Evolutionary conservation across 2,888 invertebrate species (phyloP), one percentile per base, ranked within the genome.

Genomic region (Neria commutata): DNA sequence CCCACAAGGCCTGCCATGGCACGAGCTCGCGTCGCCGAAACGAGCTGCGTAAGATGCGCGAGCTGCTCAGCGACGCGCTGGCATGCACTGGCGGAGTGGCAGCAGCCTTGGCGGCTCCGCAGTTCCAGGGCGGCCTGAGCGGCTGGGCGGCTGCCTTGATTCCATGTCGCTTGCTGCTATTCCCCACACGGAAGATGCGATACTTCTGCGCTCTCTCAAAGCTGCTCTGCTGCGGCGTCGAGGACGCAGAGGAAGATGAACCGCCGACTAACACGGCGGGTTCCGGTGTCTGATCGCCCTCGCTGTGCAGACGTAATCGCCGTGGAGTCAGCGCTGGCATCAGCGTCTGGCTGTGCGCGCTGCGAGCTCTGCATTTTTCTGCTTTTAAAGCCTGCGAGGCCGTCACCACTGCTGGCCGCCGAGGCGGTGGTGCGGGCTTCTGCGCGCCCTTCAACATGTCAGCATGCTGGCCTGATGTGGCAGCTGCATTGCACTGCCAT

Each of bases 1-100:
- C 78, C 75, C 79, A 81, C 51, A 80, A 65, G 16, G 70, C 64
- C 61, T 73, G 73, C 80, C 80, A 81, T 50, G 77, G 78, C 42
- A 75, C 70, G 19, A 68, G 66, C 56, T 75, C 75, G 4, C 77
- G 74, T 21, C 81, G 71, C 4, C 80, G 74, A 45, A 76, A 68
- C 5, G 81, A 81, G 53, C 71, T 78, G 49, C 81, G 68, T 33
- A 76, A 65, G 23, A 52, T 60, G 26, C 63, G 58, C 34, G 73
- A n/a, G 48, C 25, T 55, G 17, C 19, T 14, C 21, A 50, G 16
- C 10, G 49, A 26, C 4, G 21, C 34, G 51, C 6, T 4, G 19
- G 5, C 21, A 21, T 42, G 47, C 29, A 51, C 51, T 3, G 72
- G 64, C 3, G 70, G 69, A 52, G 40, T 33, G 33, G 24, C 24